Percentiles rank a stretch among this genome's conserved stretches.
phyloP scores from a whole-genome alignment of 2,888 invertebrate species.

The Caenorhabditis doughertyi region DNA sequence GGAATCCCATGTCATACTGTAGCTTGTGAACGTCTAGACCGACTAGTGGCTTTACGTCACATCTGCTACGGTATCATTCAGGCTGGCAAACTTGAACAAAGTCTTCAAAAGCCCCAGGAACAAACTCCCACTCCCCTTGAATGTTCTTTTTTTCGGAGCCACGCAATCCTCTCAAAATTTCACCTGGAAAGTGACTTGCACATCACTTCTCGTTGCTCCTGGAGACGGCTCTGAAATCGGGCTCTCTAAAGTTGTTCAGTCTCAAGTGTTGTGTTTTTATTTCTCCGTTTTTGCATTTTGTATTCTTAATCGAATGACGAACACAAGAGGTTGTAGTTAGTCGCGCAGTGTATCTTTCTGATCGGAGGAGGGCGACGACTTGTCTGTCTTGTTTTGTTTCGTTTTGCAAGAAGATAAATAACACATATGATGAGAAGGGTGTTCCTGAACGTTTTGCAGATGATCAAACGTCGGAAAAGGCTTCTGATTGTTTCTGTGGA shows the following conservation, averaged over 20 bases:
- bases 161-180: not conserved
- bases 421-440: not conserved
- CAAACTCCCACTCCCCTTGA: too few relatives aligned
- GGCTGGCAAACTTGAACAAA: too few relatives aligned
- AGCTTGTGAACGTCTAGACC: too few relatives aligned
- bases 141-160: not conserved
- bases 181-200: not conserved
- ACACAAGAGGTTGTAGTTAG: not conserved
- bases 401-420: not conserved
- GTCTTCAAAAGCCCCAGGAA: too few relatives aligned
- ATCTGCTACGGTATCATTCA: too few relatives aligned
- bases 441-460: not conserved
- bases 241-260: not conserved
- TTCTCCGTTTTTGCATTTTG: not conserved
- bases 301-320: not conserved
- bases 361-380: not conserved
- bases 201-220: not conserved
- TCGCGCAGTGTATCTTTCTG: not conserved
- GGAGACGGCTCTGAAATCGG: not conserved
- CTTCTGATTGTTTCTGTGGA: too few relatives aligned
- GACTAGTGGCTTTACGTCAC: too few relatives aligned
- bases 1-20: too few relatives aligned
- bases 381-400: not conserved
- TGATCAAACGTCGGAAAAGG: not conserved
- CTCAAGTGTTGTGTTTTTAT: not conserved